Evolutionary conservation across 2,797 vertebrate genomes (phyloP).

Genomic region (Bucorvus abyssinicus): DNA sequence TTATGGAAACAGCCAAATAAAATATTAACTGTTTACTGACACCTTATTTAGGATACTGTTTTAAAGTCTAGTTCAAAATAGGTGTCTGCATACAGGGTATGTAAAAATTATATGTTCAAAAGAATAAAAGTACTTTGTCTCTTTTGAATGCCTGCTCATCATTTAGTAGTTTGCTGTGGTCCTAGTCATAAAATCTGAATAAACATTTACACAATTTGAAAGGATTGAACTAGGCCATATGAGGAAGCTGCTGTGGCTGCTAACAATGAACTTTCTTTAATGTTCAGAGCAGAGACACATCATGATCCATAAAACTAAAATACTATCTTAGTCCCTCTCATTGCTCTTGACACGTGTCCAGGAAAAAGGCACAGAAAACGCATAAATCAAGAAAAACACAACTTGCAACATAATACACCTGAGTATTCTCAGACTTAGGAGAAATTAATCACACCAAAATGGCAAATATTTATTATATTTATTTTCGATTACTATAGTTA

Average conservation of each 20-base stretch:
- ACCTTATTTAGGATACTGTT: neutral
- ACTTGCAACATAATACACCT: neutral
- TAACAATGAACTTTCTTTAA: neutral
- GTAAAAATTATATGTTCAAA: neutral
- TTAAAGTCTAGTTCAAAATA: neutral
- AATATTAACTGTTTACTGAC: neutral
- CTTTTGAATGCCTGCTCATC: neutral
- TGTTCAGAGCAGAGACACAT: neutral
- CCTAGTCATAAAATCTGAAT: neutral
- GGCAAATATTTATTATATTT: neutral
- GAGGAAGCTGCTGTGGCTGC: neutral
- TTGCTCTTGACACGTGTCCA: neutral
- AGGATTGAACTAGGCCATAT: neutral
- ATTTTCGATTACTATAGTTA: no score
- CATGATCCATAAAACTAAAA: neutral
- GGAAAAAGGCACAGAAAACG: neutral
- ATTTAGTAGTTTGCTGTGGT: neutral
- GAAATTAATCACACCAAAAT: neutral
- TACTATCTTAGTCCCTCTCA: neutral
- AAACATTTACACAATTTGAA: neutral
- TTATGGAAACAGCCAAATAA: neutral
- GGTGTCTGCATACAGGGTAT: neutral
- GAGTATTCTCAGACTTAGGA: neutral
- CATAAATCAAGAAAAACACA: neutral
- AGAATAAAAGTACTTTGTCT: neutral